Evolutionary conservation across 2,888 invertebrate genomes (phyloP), one percentile per base, ranked within the genome.

Genomic region (Steromphala cineraria): DNA sequence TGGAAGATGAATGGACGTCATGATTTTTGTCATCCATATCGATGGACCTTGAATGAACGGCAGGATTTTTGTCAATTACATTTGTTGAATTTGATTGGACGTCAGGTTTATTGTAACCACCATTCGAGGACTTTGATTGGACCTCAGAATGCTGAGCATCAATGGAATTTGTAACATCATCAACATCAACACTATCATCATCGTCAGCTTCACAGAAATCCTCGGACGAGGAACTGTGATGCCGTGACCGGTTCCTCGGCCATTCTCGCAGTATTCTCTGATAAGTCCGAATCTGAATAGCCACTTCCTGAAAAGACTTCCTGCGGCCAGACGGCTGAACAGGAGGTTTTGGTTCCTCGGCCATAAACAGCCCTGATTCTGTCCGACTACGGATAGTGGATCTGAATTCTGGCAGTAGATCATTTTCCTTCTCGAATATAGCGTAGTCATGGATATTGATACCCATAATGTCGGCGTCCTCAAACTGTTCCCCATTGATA

Each of bases 381-480:
- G 75, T 53, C 36, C 75, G 81, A 31, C 80, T 82, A 52, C 83
- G 83, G 46, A 90, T 87, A 81, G 89, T 89, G 31, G 78, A 79
- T 67, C 88, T 86, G 80, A 90, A 90, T 74, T 90, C 90, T 28
- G 90, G 89, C 40, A 87, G 86, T 4, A 91, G 84, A 28, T 88
- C 82, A 19, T 91, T 88, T 74, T 90, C 89, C 80, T 90, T 89
- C 82, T 92, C 92, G 88, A 93, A 93, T 13, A 83, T 84, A 74
- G 92, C 91, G 87, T 86, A 91, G 84, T 92, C 92, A 84, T 93
- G 93, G 83, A 93, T 93, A 83, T 92, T 91, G 56, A 93, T 83
- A 28, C 88, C 81, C n/a, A 87, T 86, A 46, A 89, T 74, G 75
- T 87, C 81, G 31, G 83, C 46, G 46, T 83, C 84, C 10, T 89